Percentiles rank a stretch among this genome's conserved stretches.
Conservation (phyloP, 2,113 vertebrate genomes). For the Sardina pilchardus region DNA sequence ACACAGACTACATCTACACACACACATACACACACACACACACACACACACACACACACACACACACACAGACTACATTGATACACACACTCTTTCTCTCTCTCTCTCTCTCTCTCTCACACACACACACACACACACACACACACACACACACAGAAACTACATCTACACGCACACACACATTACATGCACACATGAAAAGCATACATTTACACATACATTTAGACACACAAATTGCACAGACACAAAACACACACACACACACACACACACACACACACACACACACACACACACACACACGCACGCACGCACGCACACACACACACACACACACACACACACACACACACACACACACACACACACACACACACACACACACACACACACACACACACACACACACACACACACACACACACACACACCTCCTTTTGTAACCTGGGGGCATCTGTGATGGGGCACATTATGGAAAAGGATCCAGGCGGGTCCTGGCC, state of each 20-base stretch:
- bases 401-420: neutral
- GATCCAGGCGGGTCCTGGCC: slow-evolving; percentile 59
- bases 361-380: neutral
- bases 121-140: too few relatives aligned
- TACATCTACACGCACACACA: neutral
- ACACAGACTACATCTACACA: neutral
- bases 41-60: neutral
- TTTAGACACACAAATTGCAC: slow-evolving; percentile 23
- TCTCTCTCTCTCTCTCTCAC: too few relatives aligned
- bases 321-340: slow-evolving; percentile 20
- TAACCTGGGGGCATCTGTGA: slow-evolving; percentile 77
- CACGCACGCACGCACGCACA: too few relatives aligned
- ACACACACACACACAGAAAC: neutral
- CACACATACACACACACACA: neutral
- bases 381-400: slow-evolving; percentile 1
- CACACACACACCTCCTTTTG: slow-evolving; percentile 38
- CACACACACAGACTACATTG: too few relatives aligned
- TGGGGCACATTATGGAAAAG: slow-evolving; percentile 70
- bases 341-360: slow-evolving; percentile 8
- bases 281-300: neutral
- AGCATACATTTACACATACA: neutral
- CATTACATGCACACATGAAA: neutral
- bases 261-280: neutral
- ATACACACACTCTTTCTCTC: neutral
- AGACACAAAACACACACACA: too few relatives aligned